These are phyloP conservation scores for Balearica regulorum DNA, from an alignment of 2,797 vertebrate genomes.

Conservation along the genomic window DNA sequence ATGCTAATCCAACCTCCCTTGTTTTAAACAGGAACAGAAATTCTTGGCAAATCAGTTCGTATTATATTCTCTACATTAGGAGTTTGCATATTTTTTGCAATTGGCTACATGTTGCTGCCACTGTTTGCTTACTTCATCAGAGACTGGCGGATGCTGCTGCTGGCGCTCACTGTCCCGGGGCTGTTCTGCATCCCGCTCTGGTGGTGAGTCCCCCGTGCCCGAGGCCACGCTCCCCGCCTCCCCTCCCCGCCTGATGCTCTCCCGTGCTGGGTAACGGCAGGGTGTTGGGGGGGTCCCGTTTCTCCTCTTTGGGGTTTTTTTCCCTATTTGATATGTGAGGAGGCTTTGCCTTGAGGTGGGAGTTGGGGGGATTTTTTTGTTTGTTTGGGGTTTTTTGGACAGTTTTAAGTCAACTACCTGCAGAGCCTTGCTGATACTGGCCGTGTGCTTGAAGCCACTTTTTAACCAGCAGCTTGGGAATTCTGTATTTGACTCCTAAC, in stretches of 20 bases:
- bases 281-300: background rate
- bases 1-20: constrained; percentile 73
- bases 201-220: constrained; percentile 82
- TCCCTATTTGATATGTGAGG: accelerated
- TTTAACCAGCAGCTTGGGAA: background rate
- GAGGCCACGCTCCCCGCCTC: background rate
- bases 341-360: background rate
- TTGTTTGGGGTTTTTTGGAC: background rate
- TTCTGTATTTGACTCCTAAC: background rate
- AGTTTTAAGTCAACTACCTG: background rate
- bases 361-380: background rate
- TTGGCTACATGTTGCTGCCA: constrained; percentile 90
- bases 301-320: background rate
- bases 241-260: background rate
- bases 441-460: background rate
- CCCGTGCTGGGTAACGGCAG: background rate
- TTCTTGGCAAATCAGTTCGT: constrained; percentile 80
- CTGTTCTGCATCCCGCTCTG: constrained; percentile 83
- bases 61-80: constrained; percentile 85
- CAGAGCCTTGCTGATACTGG: background rate
- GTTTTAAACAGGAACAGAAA: constrained; percentile 84
- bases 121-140: constrained; percentile 83
- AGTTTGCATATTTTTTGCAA: constrained; percentile 82
- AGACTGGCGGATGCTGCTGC: constrained; percentile 86
- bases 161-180: constrained; percentile 77